Base-by-base conservation (phyloP, 2,113 vertebrate genomes). In the Daubentonia madagascariensis region DNA sequence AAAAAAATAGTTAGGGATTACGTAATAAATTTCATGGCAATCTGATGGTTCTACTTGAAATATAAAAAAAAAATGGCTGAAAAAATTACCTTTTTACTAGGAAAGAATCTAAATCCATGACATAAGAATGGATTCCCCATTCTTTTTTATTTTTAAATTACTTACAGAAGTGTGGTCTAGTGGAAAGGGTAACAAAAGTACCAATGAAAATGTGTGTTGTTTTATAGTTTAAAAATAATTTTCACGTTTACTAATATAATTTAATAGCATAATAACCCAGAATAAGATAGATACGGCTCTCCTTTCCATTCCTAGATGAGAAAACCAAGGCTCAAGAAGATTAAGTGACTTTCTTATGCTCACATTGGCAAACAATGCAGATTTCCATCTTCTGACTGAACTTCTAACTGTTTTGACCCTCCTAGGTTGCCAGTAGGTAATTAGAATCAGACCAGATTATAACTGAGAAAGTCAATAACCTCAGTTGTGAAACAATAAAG, bases 31-130 rank as follows among this genome's bases (percentile, higher is more conserved):
- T 54, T 89, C 8, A 23, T 48, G 59, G 45, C 25, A 25, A 14
- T 37, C 23, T 65, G 43, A 72, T 81, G 76, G 28, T 35, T 85
- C 8, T 89, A 59, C 23, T 67, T 89, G 30, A 8, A 89, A 37
- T 76, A 2, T 37, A 78, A n/a, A 92, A 94, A 92, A 94, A 75
- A 59, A 2, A 67, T 20, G 85, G 59, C 16, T 76, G 32, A 96
- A 28, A 4, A 67, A 20, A 57, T 75, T 59, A 96, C 40, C 25
- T 35, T 94, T 79, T 91, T 73, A 90, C 59, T 48, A 63, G 28
- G 32, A 97, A 94, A 72, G 30, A 92, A n/a, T 83, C 37, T 84
- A 90, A 84, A 89, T 68, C 14, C n/a, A 79, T n/a, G 72, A 67
- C 43, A 72, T 63, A 54, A 52, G 76, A 50, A 54, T 23, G 57